Base-by-base conservation (phyloP, 2,113 vertebrate species). In the Eolophus roseicapilla region DNA sequence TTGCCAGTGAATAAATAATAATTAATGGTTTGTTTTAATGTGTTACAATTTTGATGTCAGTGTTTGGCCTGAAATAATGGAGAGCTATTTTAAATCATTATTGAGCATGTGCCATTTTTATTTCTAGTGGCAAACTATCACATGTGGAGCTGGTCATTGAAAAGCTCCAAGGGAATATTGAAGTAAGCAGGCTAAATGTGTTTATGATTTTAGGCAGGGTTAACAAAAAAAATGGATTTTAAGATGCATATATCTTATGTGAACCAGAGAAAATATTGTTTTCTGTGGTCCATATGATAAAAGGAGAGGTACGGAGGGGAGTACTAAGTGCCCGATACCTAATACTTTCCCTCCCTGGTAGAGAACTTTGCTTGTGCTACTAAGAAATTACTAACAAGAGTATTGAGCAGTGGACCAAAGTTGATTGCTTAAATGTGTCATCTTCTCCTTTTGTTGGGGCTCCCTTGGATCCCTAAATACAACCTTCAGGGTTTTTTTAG, bases 11-110 rank as follows among this genome's bases (percentile, higher is more conserved):
- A 76, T 86, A 90, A 90, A 76, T 62, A 89, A 82, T 76, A 93
- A 92, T 94, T 77, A 88, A 82, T 88, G 12, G 41, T 33, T 91
- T 79, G 21, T 31, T 95, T 91, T 82, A 87, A 85, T 82, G 46
- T 23, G 52, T 90, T 91, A 59, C 18, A 87, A 27, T 88, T 85
- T 83, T 62, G 20, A 57, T 87, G 59, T 52, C 41, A 74, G 25
- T 24, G 24, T 63, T 71, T 27, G 17, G 28, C 20, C 53, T 68
- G 78, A 59, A 81, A 53, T 79, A 78, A 62, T 19, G 24, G 39
- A 60, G 24, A 82, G 20, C 9, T 76, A 27, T 60, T 60, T 82
- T 65, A 68, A 88, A 21, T 14, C 73, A 60, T 69, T 94, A 86
- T 24, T 76, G 68, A 82, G 23, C 31, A 84, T 1, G 5, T 59